A percentile compares a stretch with the other conserved stretches of the same genome.
Conservation (phyloP, 2,888 invertebrate genomes). For the Limnephilus auricula region DNA sequence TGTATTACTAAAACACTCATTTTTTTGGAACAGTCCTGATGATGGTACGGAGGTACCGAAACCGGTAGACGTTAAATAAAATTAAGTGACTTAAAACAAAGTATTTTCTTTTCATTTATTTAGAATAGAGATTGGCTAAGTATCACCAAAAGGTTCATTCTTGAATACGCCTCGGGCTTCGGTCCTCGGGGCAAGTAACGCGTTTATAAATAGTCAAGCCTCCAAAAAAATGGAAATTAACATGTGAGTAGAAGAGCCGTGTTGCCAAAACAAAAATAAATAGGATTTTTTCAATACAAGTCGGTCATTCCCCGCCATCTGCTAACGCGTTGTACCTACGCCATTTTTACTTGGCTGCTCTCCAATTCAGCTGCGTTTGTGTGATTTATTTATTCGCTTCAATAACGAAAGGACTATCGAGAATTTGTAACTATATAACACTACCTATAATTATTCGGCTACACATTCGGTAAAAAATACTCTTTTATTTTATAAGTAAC, state of each 20-base stretch:
- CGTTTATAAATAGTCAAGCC: slow-evolving; percentile 1
- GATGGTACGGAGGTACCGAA: too few species aligned
- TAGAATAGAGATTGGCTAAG: neutral
- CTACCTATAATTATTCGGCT: neutral
- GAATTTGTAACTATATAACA: neutral
- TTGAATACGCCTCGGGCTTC: neutral
- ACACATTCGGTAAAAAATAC: neutral
- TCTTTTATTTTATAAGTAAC: too few species aligned
- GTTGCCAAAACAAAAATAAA: slow-evolving; percentile 58
- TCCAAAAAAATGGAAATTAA: slow-evolving; percentile 18
- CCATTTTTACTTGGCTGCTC: slow-evolving; percentile 47
- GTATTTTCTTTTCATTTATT: too few species aligned
- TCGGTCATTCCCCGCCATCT: slow-evolving; percentile 56
- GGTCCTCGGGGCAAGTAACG: neutral
- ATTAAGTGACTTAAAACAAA: too few species aligned
- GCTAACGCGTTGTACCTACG: slow-evolving; percentile 29
- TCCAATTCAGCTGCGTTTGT: slow-evolving; percentile 46
- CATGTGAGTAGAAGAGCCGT: slow-evolving; percentile 44
- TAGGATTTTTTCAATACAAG: slow-evolving; percentile 46
- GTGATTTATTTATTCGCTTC: slow-evolving; percentile 34
- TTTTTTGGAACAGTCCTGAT: too few species aligned
- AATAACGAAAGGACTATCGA: neutral
- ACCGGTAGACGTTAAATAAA: too few species aligned
- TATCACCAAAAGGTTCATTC: neutral
- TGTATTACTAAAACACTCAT: too few species aligned